Percentiles rank a stretch among this genome's conserved stretches.
Conservation (phyloP, 1,140 invertebrate species). For the Pemphigus obesinymphae region DNA sequence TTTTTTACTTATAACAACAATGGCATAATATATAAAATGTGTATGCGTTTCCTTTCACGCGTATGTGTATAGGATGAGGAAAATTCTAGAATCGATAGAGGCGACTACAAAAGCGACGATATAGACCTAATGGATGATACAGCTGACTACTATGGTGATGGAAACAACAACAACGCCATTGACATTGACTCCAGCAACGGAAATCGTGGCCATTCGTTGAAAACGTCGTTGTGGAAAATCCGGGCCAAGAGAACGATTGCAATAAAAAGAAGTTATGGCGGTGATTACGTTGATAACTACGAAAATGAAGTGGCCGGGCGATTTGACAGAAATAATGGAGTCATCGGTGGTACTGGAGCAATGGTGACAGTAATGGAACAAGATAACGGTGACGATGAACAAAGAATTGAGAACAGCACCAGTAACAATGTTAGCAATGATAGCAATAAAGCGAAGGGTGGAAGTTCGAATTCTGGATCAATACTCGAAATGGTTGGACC, state of each 20-base stretch:
- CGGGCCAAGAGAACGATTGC: background rate
- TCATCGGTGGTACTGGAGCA: background rate
- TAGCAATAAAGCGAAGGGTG: background rate
- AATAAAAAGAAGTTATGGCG: background rate
- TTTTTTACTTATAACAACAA: background rate
- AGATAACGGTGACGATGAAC: background rate
- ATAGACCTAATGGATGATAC: background rate
- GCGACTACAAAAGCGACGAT: background rate
- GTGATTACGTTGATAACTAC: background rate
- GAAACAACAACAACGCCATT: background rate
- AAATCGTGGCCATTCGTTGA: background rate
- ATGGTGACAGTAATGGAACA: background rate
- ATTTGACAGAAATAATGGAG: background rate
- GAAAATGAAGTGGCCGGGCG: background rate
- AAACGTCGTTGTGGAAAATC: background rate
- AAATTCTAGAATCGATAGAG: background rate
- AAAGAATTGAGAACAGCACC: no score
- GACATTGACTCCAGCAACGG: background rate
- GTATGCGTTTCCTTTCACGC: background rate
- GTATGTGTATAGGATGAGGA: background rate
- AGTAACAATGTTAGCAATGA: background rate
- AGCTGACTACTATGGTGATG: background rate
- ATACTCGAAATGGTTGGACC: background rate
- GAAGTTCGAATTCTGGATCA: background rate
- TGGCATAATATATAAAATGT: background rate